Evolutionary conservation across 2,888 invertebrate species (phyloP).

Genomic region (Gryllus longicercus): DNA sequence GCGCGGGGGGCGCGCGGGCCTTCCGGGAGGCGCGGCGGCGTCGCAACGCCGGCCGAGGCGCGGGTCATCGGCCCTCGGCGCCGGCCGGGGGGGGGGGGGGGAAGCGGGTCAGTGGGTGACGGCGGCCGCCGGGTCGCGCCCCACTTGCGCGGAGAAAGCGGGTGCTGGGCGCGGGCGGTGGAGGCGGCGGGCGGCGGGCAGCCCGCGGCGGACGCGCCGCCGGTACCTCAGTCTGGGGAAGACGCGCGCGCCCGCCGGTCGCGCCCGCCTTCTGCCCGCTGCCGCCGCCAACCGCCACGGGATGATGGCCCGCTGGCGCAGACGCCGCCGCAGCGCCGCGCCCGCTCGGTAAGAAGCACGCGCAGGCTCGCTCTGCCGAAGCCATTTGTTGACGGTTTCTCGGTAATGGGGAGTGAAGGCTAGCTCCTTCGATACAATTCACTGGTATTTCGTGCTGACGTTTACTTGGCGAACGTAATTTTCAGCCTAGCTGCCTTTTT

Average conservation of each 20-base stretch:
- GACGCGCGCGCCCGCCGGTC: neutral
- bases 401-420: too few species aligned
- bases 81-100: neutral
- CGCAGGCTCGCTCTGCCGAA: neutral
- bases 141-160: neutral
- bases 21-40: neutral
- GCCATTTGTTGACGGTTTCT: too few species aligned
- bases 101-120: neutral
- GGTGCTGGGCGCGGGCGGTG: neutral
- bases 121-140: neutral
- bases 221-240: neutral
- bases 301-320: neutral
- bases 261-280: neutral
- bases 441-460: too few species aligned
- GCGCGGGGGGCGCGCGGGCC: neutral
- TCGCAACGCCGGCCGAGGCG: neutral
- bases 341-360: neutral
- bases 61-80: constrained; percentile 18
- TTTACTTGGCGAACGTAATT: too few species aligned
- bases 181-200: constrained; percentile 20
- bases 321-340: neutral
- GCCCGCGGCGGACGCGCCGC: neutral
- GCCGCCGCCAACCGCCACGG: neutral
- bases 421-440: too few species aligned
- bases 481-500: too few species aligned